Evolutionary conservation across 2,888 invertebrate genomes (phyloP).

Genomic region (Hypomecis atomaria): DNA sequence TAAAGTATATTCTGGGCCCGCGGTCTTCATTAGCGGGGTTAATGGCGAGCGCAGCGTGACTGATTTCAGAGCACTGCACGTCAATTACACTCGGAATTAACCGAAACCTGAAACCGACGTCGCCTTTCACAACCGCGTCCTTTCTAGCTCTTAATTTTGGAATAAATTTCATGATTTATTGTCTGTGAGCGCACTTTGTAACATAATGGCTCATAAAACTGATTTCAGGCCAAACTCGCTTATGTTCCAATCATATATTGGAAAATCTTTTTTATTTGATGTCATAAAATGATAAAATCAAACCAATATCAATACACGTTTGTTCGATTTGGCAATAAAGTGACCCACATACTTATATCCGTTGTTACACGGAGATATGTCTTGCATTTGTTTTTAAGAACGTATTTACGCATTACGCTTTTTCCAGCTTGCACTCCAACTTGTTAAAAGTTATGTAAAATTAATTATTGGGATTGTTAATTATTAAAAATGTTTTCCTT

Average conservation of each 20-base stretch:
- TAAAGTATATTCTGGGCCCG: conserved; percentile 45
- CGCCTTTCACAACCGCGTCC: conserved; percentile 67
- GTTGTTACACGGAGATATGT: conserved; percentile 14
- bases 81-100: conserved; percentile 60
- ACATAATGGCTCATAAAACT: conserved; percentile 64
- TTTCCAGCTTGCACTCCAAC: no score
- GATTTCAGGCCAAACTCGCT: conserved; percentile 54
- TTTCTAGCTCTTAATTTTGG: conserved; percentile 64
- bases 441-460: no score
- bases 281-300: conserved; percentile 52
- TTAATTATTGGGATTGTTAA: no score
- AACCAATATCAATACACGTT: conserved; percentile 36
- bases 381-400: conserved; percentile 1
- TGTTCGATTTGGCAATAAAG: conserved; percentile 43
- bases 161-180: conserved; percentile 62
- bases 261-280: conserved; percentile 51
- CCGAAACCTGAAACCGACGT: conserved; percentile 57
- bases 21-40: conserved; percentile 50
- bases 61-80: conserved; percentile 60
- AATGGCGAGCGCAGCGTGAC: conserved; percentile 47
- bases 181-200: conserved; percentile 49
- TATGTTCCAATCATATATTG: conserved; percentile 53
- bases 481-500: no score
- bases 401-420: no score
- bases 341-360: conserved; percentile 43